Conservation (phyloP, 1,140 invertebrate genomes). For the Notospermus geniculatus region DNA sequence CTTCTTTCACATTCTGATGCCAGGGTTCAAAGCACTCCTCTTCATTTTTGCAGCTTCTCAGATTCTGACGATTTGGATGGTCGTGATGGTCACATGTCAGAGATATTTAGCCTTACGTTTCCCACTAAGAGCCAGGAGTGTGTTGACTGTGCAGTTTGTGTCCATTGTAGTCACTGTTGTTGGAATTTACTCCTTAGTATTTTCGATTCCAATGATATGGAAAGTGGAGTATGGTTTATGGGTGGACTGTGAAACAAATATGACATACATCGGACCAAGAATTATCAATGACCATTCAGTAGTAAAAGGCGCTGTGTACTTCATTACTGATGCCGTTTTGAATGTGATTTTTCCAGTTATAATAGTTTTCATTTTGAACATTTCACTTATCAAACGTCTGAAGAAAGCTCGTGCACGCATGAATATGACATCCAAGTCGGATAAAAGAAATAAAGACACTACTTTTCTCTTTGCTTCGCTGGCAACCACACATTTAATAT, state of each 20-base stretch:
- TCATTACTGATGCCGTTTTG: not conserved
- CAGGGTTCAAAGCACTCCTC: not conserved
- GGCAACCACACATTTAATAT: not conserved
- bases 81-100: not conserved
- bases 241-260: constrained; percentile 8
- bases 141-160: not conserved
- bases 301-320: not conserved
- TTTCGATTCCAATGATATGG: not conserved
- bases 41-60: not conserved
- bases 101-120: not conserved
- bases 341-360: not conserved
- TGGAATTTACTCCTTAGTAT: not conserved
- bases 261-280: not conserved
- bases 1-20: not conserved
- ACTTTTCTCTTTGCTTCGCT: not conserved
- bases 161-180: not conserved
- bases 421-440: not conserved
- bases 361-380: not conserved
- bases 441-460: not conserved
- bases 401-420: not conserved
- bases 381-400: not conserved
- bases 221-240: not conserved
- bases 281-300: not conserved
- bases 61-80: not conserved
- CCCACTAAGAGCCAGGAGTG: not conserved